Base-by-base conservation (phyloP, 37 sponge, comb jelly and placozoan genomes). In the Ephydatia muelleri region DNA sequence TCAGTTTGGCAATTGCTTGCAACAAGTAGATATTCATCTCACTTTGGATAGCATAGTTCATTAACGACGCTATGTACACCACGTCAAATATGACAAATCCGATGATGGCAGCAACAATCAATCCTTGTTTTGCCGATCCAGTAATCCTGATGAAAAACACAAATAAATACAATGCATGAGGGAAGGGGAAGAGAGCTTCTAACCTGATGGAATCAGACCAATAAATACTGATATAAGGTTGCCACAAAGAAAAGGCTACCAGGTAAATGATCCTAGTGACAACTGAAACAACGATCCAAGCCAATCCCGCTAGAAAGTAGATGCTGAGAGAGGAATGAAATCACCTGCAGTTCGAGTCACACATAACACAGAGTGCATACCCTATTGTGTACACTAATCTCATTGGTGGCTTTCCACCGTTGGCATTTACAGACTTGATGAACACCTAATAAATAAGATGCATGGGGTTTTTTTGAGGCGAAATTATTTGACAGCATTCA, bases 41-140 rank as follows among this genome's bases (percentile, higher is more conserved):
- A 76, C 88, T 84, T 77, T 91, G 92, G 26, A 80, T 79, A 38
- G 88, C 84, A 31, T 91, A 87, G 88, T 91, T 91, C 71, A 91
- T 71, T 25, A 91, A 71, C 2, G 92, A 88, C 26, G 85, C 84
- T 26, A 87, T 65, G 64, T 91, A 91, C 33, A 91, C 85, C 65
- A 84, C 22, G 85, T 91, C 92, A 49, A 91, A 87, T 39, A 84
- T 67, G 77, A 91, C 74, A 70, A 91, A 91, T 39, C 92, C 92
- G 75, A 81, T 9, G 21, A 91, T 70, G 28, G 75, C 76, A 25
- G 84, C 30, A 5, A 87, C 38, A 3, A 87, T 71, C 66, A 91
- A 71, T 0, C 31, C 47, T 2, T 64, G 65, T 73, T 87, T 83
- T 0, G 37, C 81, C 26, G 35, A 30, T 0, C 39, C 35, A 26